Evolutionary conservation across 92 coral and sea anemone species (phyloP).

Genomic region (Palythoa caribaeorum): DNA sequence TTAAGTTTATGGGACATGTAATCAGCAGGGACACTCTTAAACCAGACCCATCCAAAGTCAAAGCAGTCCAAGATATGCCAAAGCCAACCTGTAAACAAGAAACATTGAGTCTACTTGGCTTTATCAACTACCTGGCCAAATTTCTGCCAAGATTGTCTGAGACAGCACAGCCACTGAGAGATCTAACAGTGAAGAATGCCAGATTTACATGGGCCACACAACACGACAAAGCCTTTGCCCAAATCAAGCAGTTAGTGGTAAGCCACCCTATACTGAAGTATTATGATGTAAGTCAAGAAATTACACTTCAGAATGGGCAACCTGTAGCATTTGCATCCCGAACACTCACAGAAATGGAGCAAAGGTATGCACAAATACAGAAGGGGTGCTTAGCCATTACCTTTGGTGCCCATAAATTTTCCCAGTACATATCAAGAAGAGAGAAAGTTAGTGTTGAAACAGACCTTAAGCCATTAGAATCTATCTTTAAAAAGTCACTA

Average conservation of each 20-base stretch:
- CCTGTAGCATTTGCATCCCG: slow-evolving; percentile 30
- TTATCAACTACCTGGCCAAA: slow-evolving; percentile 61
- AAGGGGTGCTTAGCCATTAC: slow-evolving; percentile 11
- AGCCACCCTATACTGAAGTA: slow-evolving; percentile 54
- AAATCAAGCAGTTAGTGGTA: slow-evolving; percentile 50
- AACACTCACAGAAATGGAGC: slow-evolving; percentile 4
- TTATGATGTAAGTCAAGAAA: slow-evolving; percentile 22
- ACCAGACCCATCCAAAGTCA: slow-evolving; percentile 46
- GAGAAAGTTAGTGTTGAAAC: slow-evolving; percentile 42
- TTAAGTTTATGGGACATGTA: slow-evolving; percentile 54
- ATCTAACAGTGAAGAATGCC: slow-evolving; percentile 50
- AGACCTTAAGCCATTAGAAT: slow-evolving; percentile 35
- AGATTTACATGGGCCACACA: slow-evolving; percentile 55
- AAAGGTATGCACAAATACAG: slow-evolving; percentile 5
- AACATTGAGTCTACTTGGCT: slow-evolving; percentile 63
- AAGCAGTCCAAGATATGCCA: slow-evolving; percentile 46
- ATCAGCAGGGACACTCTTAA: slow-evolving; percentile 59
- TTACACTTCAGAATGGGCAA: slow-evolving; percentile 14
- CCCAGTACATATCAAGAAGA: slow-evolving; percentile 42
- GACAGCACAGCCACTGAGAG: slow-evolving; percentile 58
- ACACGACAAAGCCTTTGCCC: slow-evolving; percentile 61
- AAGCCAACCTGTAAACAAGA: slow-evolving; percentile 59
- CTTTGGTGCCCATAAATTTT: slow-evolving; percentile 43
- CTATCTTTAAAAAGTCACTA: slow-evolving; percentile 38
- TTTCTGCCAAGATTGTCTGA: slow-evolving; percentile 58